Base-by-base conservation (phyloP, 2,888 invertebrate species). In the Heliconius sara region DNA sequence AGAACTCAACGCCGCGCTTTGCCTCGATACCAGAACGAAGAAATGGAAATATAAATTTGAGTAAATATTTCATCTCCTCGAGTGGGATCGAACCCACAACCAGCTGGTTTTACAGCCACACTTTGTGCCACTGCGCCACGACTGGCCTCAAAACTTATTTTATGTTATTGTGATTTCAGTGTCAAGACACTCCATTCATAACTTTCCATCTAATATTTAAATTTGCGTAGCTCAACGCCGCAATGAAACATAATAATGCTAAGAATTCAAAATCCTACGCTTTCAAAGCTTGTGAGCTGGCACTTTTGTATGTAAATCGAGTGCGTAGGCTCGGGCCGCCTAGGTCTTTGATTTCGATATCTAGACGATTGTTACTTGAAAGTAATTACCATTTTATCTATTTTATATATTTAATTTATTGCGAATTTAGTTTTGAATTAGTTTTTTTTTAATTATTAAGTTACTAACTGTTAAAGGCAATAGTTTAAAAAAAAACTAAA, bases 251-350 rank as follows among this genome's bases (percentile, higher is more conserved):
- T 34, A 65, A 70, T 60, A 66, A 78, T 73, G 78, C 70, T 70
- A 79, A 80, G 80, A 83, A 81, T 82, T 76, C 78, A 74, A 6
- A 91, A 90, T 89, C 94, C 93, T 93, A 94, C 94, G 93, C 93
- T 91, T 90, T 90, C 91, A 89, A 91, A 77, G 87, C 89, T 89
- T 89, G 89, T 88, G 86, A 88, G 91, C 90, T 91, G 92, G 93
- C 93, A 94, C 94, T 94, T 94, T 94, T 94, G 95, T 95, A 94
- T 95, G 94, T 93, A 93, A 94, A 95, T 94, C 89, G 83, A 89
- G 88, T 89, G 94, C 94, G 94, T 94, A 93, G 95, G 94, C 88
- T 87, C 82, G 85, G 84, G 86, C 84, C 86, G 85, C 84, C 86
- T 88, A 87, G 86, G 86, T 86, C 88, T 89, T 89, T 89, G 87